Conservation (phyloP, 2,113 vertebrate genomes). For the Suricata suricatta region DNA sequence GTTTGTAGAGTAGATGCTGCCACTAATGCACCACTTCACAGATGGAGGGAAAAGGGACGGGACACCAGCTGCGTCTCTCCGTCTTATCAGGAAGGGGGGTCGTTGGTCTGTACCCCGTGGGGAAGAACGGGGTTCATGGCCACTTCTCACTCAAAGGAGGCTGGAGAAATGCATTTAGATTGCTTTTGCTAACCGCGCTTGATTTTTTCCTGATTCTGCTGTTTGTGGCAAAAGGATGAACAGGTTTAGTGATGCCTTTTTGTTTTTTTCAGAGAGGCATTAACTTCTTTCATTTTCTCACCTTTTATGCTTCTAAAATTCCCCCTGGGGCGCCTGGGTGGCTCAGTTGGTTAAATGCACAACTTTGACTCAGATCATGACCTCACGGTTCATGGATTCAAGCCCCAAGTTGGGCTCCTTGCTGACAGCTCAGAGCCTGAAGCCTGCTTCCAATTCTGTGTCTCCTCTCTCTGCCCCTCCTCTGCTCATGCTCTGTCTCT, state of each 20-base stretch:
- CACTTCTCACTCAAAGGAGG: not conserved
- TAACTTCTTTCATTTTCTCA: not conserved
- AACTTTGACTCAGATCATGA: no score
- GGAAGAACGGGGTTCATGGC: not conserved
- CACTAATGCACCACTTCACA: not conserved
- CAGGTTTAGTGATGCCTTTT: not conserved
- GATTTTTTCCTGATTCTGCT: not conserved
- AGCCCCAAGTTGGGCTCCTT: no score
- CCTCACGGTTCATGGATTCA: no score
- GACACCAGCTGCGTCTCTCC: not conserved
- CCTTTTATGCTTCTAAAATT: not conserved
- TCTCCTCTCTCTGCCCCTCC: no score
- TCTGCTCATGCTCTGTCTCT: no score
- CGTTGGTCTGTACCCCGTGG: not conserved
- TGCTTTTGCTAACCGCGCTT: not conserved
- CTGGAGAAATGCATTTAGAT: not conserved
- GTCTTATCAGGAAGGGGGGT: not conserved
- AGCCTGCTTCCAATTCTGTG: no score
- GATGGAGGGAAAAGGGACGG: not conserved
- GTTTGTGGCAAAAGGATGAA: not conserved
- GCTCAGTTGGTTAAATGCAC: no score
- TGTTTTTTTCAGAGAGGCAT: not conserved
- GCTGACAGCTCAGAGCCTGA: no score
- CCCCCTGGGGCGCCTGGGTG: not conserved
- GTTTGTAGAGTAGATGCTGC: not conserved